phyloP scores from a whole-genome alignment of 2,888 invertebrate species.

The Hirtodrosophila trivittata region DNA sequence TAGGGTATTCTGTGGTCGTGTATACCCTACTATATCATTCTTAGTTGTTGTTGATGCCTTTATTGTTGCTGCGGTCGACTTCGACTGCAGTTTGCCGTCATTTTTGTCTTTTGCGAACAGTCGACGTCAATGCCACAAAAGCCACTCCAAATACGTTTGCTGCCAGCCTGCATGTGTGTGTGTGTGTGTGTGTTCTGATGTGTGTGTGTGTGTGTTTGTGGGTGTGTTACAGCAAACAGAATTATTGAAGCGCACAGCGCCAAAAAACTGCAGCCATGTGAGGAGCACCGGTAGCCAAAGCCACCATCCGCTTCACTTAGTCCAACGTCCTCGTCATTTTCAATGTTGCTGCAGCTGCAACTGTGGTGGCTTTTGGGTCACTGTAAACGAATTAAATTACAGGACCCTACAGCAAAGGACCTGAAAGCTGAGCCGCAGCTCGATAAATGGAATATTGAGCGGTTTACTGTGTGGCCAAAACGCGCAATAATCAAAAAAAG shows the following conservation, averaged over 20 bases:
- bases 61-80: constrained; percentile 33
- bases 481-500: not conserved
- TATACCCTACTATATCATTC: no score
- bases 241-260: constrained; percentile 70
- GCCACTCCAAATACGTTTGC: constrained; percentile 69
- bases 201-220: constrained; percentile 19
- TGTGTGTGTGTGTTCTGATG: constrained; percentile 9
- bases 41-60: constrained; percentile 10
- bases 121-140: constrained; percentile 66
- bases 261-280: constrained; percentile 36
- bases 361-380: constrained; percentile 48
- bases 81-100: constrained; percentile 53
- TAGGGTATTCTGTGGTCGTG: no score
- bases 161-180: not conserved
- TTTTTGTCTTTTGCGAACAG: constrained; percentile 61
- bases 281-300: constrained; percentile 5
- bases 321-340: constrained; percentile 29
- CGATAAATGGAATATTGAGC: constrained; percentile 48
- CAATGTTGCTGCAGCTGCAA: constrained; percentile 24
- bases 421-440: constrained; percentile 14
- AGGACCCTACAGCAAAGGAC: constrained; percentile 33
- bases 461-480: constrained; percentile 17
- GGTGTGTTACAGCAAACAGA: constrained; percentile 63
- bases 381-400: constrained; percentile 62
- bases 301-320: constrained; percentile 42